Conservation (phyloP, 2,797 vertebrate species). For the Ibycter americanus region DNA sequence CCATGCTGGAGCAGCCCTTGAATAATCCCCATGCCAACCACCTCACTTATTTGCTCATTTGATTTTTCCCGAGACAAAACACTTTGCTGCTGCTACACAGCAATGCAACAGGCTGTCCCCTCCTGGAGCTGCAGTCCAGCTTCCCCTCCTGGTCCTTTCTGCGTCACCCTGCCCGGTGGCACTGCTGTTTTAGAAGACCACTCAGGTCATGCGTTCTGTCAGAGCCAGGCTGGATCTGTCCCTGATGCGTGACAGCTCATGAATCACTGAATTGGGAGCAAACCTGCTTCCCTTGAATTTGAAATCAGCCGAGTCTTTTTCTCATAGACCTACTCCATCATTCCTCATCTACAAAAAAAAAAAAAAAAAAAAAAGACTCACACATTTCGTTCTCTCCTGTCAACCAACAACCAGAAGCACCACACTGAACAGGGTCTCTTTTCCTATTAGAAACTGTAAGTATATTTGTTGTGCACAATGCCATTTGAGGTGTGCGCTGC, state of each 20-base stretch:
- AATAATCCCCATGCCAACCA: neutral
- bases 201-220: neutral
- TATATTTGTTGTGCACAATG: neutral
- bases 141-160: neutral
- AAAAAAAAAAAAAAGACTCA: neutral
- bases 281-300: neutral
- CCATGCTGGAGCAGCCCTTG: neutral
- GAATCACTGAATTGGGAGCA: neutral
- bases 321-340: neutral
- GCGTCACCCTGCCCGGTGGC: neutral
- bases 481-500: neutral
- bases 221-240: neutral
- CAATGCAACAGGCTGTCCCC: neutral
- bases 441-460: neutral
- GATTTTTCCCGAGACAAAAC: neutral
- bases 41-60: neutral
- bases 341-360: neutral
- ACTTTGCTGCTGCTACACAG: neutral
- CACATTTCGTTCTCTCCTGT: neutral
- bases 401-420: neutral
- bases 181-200: neutral
- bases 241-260: neutral
- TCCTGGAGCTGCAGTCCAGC: neutral
- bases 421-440: neutral
- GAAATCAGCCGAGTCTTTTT: neutral